A percentile compares a stretch with the other conserved stretches of the same genome.
Conservation (phyloP, 2,888 invertebrate genomes). For the Listrodromus nycthemerus region DNA sequence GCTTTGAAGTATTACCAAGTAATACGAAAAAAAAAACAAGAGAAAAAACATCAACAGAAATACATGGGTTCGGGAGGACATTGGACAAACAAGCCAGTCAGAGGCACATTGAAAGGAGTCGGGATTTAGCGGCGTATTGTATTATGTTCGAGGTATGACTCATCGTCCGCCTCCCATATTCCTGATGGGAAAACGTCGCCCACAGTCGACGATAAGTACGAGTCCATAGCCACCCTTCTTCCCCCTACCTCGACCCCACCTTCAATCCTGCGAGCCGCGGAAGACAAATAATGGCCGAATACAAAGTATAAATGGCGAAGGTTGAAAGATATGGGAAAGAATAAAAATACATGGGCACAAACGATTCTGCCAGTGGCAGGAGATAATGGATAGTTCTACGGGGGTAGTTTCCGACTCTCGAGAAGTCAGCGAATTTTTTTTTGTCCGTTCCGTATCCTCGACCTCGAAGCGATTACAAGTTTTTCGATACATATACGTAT, state of each 20-base stretch:
- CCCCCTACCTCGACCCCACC: background rate
- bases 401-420: slow-evolving; percentile 1
- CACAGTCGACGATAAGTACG: slow-evolving; percentile 54
- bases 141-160: slow-evolving; percentile 47
- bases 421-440: slow-evolving; percentile 36
- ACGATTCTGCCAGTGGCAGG: slow-evolving; percentile 41
- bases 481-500: too few relatives aligned
- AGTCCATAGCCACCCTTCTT: background rate
- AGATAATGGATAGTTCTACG: slow-evolving; percentile 51
- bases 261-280: slow-evolving; percentile 15
- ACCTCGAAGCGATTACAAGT: too few relatives aligned
- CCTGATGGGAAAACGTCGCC: slow-evolving; percentile 48
- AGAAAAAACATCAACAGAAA: background rate
- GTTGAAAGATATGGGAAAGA: background rate
- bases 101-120: slow-evolving; percentile 25
- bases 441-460: slow-evolving; percentile 21
- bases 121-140: slow-evolving; percentile 15
- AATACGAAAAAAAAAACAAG: background rate
- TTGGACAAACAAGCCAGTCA: background rate
- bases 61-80: background rate
- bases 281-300: slow-evolving; percentile 21
- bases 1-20: background rate
- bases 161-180: slow-evolving; percentile 54
- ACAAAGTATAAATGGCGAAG: slow-evolving; percentile 5
- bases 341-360: slow-evolving; percentile 14